phyloP scores from a whole-genome alignment of 2,888 invertebrate genomes.

The Hirtodrosophila cameraria region DNA sequence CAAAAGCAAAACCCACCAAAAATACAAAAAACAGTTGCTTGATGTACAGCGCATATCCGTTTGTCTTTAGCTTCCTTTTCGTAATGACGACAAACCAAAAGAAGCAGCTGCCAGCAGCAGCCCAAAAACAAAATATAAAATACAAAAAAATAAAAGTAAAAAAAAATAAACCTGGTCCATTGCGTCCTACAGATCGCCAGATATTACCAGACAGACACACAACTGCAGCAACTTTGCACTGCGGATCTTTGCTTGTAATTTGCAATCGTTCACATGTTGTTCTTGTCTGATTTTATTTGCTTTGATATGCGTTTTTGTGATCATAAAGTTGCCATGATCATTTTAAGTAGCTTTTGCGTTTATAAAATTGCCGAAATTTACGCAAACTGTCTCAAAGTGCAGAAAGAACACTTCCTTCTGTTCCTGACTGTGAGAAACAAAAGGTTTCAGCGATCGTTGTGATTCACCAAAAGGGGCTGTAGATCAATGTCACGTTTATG shows the following conservation, averaged over 20 bases:
- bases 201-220: slow-evolving; percentile 45
- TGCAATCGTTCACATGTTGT: slow-evolving; percentile 78
- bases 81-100: slow-evolving; percentile 71
- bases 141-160: slow-evolving; percentile 7
- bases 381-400: slow-evolving; percentile 55
- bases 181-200: slow-evolving; percentile 50
- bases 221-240: slow-evolving; percentile 18
- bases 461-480: slow-evolving; percentile 52
- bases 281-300: slow-evolving; percentile 75
- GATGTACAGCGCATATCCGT: slow-evolving; percentile 76
- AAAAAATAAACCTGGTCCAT: slow-evolving; percentile 41
- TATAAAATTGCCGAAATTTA: slow-evolving; percentile 68
- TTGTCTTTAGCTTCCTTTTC: slow-evolving; percentile 77
- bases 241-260: slow-evolving; percentile 66
- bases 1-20: slow-evolving; percentile 53
- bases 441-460: slow-evolving; percentile 31
- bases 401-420: slow-evolving; percentile 43
- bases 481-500: slow-evolving; percentile 74
- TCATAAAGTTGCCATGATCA: slow-evolving; percentile 63
- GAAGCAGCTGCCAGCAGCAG: slow-evolving; percentile 67
- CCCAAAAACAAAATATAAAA: slow-evolving; percentile 33
- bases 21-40: slow-evolving; percentile 67
- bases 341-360: slow-evolving; percentile 62
- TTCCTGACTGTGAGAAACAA: slow-evolving; percentile 58
- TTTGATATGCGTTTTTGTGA: slow-evolving; percentile 60